Percentiles rank a stretch among this genome's conserved stretches.
Conservation (phyloP, 2,797 vertebrate species). For the Aldrovandia affinis region DNA sequence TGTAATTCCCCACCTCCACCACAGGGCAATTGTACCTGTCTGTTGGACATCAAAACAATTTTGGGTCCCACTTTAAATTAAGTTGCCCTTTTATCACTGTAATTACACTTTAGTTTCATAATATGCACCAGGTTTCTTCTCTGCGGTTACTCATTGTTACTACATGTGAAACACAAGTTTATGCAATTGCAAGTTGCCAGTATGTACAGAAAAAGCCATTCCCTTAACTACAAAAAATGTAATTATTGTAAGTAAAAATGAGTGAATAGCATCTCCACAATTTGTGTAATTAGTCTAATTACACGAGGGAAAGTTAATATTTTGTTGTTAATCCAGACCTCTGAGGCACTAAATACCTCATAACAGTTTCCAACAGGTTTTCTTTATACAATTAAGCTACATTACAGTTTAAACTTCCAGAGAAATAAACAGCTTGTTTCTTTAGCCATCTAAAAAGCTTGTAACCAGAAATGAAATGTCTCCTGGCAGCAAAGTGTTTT, state of each 20-base stretch:
- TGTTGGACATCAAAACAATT: not conserved
- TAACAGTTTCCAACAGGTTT: not conserved
- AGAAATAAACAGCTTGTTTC: not conserved
- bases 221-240: not conserved
- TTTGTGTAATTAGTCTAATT: not conserved
- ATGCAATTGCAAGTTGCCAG: not conserved
- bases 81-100: not conserved
- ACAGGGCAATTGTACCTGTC: not conserved
- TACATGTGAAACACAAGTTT: not conserved
- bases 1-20: not conserved
- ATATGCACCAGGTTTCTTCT: not conserved
- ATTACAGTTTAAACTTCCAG: not conserved
- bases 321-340: too few species aligned
- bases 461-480: not conserved
- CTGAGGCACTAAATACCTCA: too few species aligned
- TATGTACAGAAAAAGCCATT: not conserved
- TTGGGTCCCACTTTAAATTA: not conserved
- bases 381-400: not conserved
- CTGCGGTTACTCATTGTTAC: not conserved
- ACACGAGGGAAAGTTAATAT: not conserved
- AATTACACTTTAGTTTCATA: not conserved
- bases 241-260: not conserved
- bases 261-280: not conserved
- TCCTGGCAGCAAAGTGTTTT: not conserved
- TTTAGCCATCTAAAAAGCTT: not conserved